Base-by-base conservation (phyloP, 2,113 vertebrate genomes). In the Cairina moschata region DNA sequence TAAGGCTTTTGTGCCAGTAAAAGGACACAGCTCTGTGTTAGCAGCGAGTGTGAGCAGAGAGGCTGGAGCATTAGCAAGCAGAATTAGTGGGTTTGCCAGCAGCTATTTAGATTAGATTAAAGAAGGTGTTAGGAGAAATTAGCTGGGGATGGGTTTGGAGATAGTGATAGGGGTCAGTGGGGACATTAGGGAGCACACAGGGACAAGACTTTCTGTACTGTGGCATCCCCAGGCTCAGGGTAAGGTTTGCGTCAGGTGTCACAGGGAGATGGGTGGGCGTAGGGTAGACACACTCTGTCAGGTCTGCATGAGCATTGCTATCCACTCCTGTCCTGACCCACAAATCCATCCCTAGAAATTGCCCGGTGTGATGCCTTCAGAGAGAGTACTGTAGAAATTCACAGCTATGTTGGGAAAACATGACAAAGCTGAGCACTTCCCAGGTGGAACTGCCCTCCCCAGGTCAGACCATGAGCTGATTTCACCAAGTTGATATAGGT, bases 111-210 rank as follows among this genome's bases (percentile, higher is more conserved):
- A 94, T 91, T 62, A 94, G 91, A 93, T 93, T 91, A 96, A 86
- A 48, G 86, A 93, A 95, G 86, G 94, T 97, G 92, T 96, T 96
- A 96, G 69, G 20, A 79, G 73, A 84, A 89, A 97, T 95, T 91
- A 97, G 32, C 77, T 60, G 31, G 17, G 63, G 15, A 77, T 72
- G 86, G 91, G 60, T 62, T 92, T 0, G 0, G 52, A 75, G 88
- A 91, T 1, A 94, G 88, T 95, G 94, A 96, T 97, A 97, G 91
- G 86, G 81, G 88, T 86, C 83, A 95, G 38, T 52, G n/a, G 62
- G 94, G 94, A 91, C 91, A 84, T 38, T 25, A 48, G 52, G 88
- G 89, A 74, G 34, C 86, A 96, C 42, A 3, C 69, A 63, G 77
- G 94, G 94, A 94, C 34, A 2, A 73, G 59, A 55, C 26, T 60